Base-by-base conservation (phyloP, 2,113 vertebrate species). In the Gymnocephalus cernua region DNA sequence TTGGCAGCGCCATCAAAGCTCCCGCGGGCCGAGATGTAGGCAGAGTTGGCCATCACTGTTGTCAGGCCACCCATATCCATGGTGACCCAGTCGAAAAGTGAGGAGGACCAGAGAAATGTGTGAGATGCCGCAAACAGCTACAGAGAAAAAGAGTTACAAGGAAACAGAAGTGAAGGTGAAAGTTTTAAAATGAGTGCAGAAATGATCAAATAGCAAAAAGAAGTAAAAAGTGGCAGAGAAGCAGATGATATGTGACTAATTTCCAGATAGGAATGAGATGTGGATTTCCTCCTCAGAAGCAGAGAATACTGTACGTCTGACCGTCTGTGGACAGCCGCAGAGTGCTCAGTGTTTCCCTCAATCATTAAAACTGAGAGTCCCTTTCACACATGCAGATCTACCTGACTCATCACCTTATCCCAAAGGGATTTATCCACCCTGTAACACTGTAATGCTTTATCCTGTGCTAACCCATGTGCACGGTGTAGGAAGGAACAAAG, bases 21-120 rank as follows among this genome's bases (percentile, higher is more conserved):
- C 38, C 94, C 95, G 0, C 95, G 93, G n/a, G 95, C 95, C 0
- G 93, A 95, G 80, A 96, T 95, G 86, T 96, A 96, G 27, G 95
- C 94, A 3, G 95, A 96, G 80, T 96, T 96, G 74, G 95, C 95
- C 64, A 96, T 94, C 86, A 95, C 93, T 14, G 95, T 96, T 0
- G 94, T 91, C 63, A 95, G 83, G 68, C 93, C 92, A 27, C 95
- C 94, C 9, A 95, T 92, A 86, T 96, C 95, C 95, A 96, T 96
- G 83, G 35, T 35, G 75, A 78, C 44, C 4, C 38, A 35, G 69
- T 56, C n/a, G n/a, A 38, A 66, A 47, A 54, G 44, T 41, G 32
- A 65, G 14, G 47, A 63, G 7, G 45, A 56, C 69, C 14, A 7
- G 18, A 44, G 72, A 59, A 74, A 63, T 41, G 13, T 59, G 50